Conservation (phyloP, 1,140 invertebrate genomes). For the Dreissena rostriformis region DNA sequence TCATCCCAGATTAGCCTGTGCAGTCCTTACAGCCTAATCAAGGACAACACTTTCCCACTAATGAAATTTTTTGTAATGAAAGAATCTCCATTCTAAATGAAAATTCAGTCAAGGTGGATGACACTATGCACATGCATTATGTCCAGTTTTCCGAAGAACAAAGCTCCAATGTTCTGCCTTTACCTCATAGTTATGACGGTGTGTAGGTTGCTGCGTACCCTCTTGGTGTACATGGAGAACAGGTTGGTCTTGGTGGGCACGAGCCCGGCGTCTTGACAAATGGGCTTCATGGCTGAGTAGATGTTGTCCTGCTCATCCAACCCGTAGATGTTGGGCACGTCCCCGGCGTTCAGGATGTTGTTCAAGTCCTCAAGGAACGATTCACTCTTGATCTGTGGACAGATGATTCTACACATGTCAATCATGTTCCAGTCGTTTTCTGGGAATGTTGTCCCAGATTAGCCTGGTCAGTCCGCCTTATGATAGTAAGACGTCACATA, state of each 20-base stretch:
- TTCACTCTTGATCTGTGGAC: conserved; percentile 80
- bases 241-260: conserved; percentile 89
- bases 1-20: no score
- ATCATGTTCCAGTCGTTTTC: no score
- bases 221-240: conserved; percentile 91
- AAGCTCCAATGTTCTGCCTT: background rate
- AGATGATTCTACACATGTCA: no score
- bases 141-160: background rate
- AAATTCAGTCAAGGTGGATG: no score
- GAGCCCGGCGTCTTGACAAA: conserved; percentile 83
- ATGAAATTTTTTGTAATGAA: no score
- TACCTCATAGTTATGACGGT: conserved; percentile 95
- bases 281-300: conserved; percentile 81
- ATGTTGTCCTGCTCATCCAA: conserved; percentile 81
- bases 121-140: no score
- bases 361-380: conserved; percentile 82
- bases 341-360: conserved; percentile 87
- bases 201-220: conserved; percentile 90
- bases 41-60: no score
- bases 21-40: no score
- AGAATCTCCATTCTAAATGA: no score
- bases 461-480: no score
- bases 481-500: no score
- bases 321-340: conserved; percentile 86
- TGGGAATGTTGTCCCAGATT: no score